A percentile compares a stretch with the other conserved stretches of the same genome.
These are phyloP conservation scores for Platycercus adscitus DNA, from an alignment of 2,113 vertebrate species.

Conservation along the genomic window DNA sequence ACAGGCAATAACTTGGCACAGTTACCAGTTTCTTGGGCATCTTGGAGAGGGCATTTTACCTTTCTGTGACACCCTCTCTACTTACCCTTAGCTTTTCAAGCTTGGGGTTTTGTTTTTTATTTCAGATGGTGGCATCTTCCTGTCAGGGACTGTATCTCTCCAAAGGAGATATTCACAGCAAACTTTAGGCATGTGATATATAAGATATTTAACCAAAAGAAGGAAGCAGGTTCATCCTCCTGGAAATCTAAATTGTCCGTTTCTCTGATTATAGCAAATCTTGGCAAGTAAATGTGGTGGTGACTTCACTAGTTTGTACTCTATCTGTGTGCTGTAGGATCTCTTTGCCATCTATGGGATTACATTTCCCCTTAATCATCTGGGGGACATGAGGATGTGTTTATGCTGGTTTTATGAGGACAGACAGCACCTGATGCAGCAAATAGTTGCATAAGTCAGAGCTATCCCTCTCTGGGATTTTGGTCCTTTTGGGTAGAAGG, in stretches of 20 bases:
- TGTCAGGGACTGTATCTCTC: background rate
- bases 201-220: background rate
- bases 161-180: background rate
- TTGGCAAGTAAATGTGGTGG: background rate
- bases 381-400: accelerated
- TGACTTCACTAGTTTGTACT: background rate
- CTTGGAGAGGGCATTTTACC: background rate
- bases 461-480: background rate
- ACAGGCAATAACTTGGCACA: background rate
- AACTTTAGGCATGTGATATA: background rate
- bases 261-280: background rate
- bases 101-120: background rate
- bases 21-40: background rate
- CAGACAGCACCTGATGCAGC: background rate
- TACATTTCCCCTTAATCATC: background rate
- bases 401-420: background rate
- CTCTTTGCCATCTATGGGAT: background rate
- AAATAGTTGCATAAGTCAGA: background rate
- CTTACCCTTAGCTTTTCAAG: background rate
- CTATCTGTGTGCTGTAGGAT: background rate
- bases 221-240: background rate
- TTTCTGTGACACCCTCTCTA: background rate
- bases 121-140: background rate
- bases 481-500: accelerated
- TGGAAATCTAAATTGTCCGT: background rate